Percentiles rank a stretch among this genome's conserved stretches.
These are phyloP conservation scores for Drosophila pandora DNA, from an alignment of 1,140 invertebrate genomes.

Conservation along the genomic window DNA sequence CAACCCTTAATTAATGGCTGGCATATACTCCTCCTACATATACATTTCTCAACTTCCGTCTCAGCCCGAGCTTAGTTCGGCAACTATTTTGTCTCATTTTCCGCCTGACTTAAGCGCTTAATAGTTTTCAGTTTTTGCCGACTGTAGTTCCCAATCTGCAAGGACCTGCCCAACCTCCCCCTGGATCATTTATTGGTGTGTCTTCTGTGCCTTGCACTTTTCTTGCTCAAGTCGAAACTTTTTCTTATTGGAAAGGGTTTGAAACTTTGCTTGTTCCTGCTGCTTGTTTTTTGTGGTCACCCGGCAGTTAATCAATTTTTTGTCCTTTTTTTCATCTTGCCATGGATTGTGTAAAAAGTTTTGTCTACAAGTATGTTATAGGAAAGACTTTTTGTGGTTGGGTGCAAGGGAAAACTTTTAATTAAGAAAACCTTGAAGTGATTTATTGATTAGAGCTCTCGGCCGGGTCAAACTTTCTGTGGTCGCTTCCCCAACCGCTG, in stretches of 20 bases:
- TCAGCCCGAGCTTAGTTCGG: slow-evolving; percentile 35
- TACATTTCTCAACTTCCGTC: slow-evolving; percentile 11
- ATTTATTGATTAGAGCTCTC: slow-evolving; percentile 80
- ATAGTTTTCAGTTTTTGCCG: slow-evolving; percentile 72
- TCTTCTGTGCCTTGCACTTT: slow-evolving; percentile 55
- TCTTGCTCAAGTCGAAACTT: slow-evolving; percentile 76
- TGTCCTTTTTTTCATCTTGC: slow-evolving; percentile 38
- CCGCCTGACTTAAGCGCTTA: slow-evolving; percentile 82
- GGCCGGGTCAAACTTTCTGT: slow-evolving; percentile 50
- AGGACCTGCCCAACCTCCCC: background rate
- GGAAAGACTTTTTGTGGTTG: slow-evolving; percentile 63
- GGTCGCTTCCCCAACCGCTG: slow-evolving; percentile 13
- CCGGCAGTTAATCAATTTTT: slow-evolving; percentile 79
- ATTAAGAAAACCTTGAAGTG: slow-evolving; percentile 84
- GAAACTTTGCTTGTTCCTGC: slow-evolving; percentile 46
- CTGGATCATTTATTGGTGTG: slow-evolving; percentile 5
- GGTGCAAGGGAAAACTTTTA: slow-evolving; percentile 76
- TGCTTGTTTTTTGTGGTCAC: slow-evolving; percentile 64
- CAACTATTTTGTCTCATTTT: slow-evolving; percentile 83
- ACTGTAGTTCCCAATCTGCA: slow-evolving; percentile 26
- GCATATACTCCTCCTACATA: slow-evolving; percentile 19
- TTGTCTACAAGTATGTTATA: slow-evolving; percentile 37
- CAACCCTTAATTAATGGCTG: slow-evolving; percentile 66
- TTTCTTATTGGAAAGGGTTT: slow-evolving; percentile 64
- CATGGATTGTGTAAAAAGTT: slow-evolving; percentile 48